Conservation (phyloP, 2,113 vertebrate genomes). For the Raja brachyura region DNA sequence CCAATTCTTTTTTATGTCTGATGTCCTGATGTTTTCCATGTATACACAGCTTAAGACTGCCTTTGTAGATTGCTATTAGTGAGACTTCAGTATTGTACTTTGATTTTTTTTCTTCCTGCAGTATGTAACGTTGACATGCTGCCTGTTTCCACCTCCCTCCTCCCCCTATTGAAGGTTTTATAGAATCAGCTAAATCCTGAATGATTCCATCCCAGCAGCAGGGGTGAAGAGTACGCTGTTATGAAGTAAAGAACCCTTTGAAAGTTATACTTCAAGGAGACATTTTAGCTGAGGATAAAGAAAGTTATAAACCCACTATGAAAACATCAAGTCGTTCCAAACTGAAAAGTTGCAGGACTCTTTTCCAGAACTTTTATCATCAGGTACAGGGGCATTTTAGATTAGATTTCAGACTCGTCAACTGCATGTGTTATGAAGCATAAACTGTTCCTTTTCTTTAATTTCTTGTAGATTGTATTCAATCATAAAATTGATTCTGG, state of each 20-base stretch:
- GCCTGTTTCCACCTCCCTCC: neutral
- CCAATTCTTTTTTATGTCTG: neutral
- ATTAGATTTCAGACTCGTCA: neutral
- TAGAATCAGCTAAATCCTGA: neutral
- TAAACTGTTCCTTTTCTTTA: neutral
- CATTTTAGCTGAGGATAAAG: neutral
- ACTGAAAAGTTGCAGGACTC: constrained; percentile 15
- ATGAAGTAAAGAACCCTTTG: neutral
- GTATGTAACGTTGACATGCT: neutral
- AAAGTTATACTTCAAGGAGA: constrained; percentile 23
- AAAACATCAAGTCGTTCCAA: neutral
- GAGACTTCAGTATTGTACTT: neutral
- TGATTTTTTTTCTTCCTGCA: constrained; percentile 14
- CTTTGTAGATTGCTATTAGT: constrained; percentile 25
- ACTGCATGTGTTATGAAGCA: neutral
- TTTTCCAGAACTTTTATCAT: neutral
- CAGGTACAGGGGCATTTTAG: neutral
- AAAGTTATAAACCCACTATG: neutral
- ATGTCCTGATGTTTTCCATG: neutral
- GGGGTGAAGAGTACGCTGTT: neutral
- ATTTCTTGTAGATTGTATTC: neutral
- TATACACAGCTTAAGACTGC: neutral
- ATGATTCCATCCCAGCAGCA: neutral
- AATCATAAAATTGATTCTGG: neutral
- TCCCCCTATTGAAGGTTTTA: neutral